Conservation (phyloP, 2,797 vertebrate species). For the Acrossocheilus wenchowensis region DNA sequence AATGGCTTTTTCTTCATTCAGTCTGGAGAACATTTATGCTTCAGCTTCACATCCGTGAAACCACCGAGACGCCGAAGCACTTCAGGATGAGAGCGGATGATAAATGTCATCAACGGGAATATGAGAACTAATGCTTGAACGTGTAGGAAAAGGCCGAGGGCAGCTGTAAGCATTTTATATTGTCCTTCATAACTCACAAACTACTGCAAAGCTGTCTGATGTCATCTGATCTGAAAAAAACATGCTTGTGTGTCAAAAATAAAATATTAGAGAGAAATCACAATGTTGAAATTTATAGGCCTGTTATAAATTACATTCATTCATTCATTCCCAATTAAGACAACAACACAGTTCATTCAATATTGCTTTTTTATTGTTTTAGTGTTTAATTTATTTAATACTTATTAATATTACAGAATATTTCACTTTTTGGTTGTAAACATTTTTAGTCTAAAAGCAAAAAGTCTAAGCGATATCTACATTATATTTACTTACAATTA, state of each 20-base stretch:
- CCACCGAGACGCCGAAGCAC: too few species aligned
- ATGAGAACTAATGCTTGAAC: neutral
- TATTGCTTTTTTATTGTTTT: neutral
- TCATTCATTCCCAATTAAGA: neutral
- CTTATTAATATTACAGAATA: neutral
- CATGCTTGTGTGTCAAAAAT: neutral
- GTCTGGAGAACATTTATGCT: slow-evolving; percentile 34
- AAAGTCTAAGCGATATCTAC: neutral
- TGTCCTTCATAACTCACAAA: neutral
- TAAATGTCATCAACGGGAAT: neutral
- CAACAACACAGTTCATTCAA: neutral
- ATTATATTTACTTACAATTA: neutral
- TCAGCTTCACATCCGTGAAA: slow-evolving; percentile 22
- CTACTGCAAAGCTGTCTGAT: too few species aligned
- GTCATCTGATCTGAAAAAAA: too few species aligned
- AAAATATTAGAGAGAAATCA: neutral
- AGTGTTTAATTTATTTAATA: neutral
- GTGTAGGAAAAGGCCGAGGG: neutral
- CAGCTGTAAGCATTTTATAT: neutral
- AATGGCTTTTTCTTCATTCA: slow-evolving; percentile 46
- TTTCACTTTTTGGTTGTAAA: neutral
- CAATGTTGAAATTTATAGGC: neutral
- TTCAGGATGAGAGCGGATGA: neutral
- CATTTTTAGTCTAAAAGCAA: neutral
- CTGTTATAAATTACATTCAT: neutral